Base-by-base conservation (phyloP, 2,113 vertebrate genomes). In the Upupa epops region DNA sequence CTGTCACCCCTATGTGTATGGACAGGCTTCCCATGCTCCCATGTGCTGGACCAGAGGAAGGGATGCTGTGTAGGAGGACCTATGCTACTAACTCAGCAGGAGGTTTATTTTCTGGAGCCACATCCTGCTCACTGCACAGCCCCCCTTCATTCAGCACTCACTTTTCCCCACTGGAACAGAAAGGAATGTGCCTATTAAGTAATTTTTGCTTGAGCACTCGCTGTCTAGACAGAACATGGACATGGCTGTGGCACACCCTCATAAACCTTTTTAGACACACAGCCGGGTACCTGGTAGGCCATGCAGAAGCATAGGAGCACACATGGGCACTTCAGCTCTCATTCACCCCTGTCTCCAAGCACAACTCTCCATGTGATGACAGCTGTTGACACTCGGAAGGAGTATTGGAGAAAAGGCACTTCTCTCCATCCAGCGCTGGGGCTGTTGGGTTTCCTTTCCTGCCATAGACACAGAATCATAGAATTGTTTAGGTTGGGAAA, bases 211-310 rank as follows among this genome's bases (percentile, higher is more conserved):
- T 25, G 29, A 60, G 54, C 58, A 56, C 5, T 16, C 18, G 11
- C 20, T 25, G 68, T 37, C 18, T 40, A 24, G 40, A 25, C 13
- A 31, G 77, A 74, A 60, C 63, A 6, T 17, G 58, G 25, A 32
- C 9, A 25, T 1, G 17, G 5, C 17, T 5, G 15, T 0, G 4
- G 29, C 36, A 14, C 3, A 9, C 31, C 64, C 51, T 46, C 25
- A 8, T 29, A 42, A 4, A 25, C 6, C 0, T 1, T 2, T 13
- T 4, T 1, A 6, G 8, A 3, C 22, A 36, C 13, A 3, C 32
- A 58, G 34, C 16, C 37, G 5, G 1, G 5, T 5, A 15, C 18
- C 10, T 32, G 21, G 52, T 14, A 49, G 61, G 71, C 74, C 51
- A 11, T 0, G 2, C 28, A 34, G 65, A 4, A 7, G 9, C 3